Evolutionary conservation across 2,888 invertebrate genomes (phyloP), one percentile per base, ranked within the genome.

Genomic region (Ophion costatus): DNA sequence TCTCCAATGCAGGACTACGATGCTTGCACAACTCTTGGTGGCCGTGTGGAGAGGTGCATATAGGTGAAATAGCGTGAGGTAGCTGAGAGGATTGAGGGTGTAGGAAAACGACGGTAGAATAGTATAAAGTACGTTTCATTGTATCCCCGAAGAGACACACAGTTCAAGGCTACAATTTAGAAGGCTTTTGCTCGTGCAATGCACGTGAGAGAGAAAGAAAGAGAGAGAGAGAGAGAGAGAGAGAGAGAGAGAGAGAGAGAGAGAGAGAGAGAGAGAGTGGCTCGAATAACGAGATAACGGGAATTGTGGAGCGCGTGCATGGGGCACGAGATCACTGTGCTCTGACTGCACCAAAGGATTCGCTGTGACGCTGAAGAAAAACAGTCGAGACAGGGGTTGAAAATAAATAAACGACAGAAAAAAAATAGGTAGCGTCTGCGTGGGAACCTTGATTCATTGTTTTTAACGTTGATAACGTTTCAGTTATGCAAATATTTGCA

Each of bases 91-190:
- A 42, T 17, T 56, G 67, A 11, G 29, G 66, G 59, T 79, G 45
- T 59, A 29, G 70, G 63, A 56, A 70, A 45, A 59, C 45, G 78
- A 61, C 51, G 78, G 61, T 61, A 64, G 45, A 73, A 66, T 4
- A 74, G 77, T 45, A 75, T 79, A 82, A 85, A 82, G 82, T 79
- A 85, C 84, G 70, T 71, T 85, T 76, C 82, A 85, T 82, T 85
- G 84, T 85, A 75, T 67, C 76, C 56, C 79, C 38, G 64, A 70
- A 79, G 82, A 79, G 70, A 79, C 84, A 79, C 73, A 22, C 56
- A 59, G 82, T 85, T 80, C 82, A 85, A 85, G 82, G 84, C 84
- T 79, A 76, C 82, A 84, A 82, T 82, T 85, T 70, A 85, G 79
- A 71, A 75, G 56, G 75, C 78, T 66, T 85, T 76, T 14, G 51